Percentiles rank a stretch among this genome's conserved stretches.
Evolutionary conservation across 2,113 vertebrate genomes (phyloP).

Genomic region (Ophiodon elongatus): DNA sequence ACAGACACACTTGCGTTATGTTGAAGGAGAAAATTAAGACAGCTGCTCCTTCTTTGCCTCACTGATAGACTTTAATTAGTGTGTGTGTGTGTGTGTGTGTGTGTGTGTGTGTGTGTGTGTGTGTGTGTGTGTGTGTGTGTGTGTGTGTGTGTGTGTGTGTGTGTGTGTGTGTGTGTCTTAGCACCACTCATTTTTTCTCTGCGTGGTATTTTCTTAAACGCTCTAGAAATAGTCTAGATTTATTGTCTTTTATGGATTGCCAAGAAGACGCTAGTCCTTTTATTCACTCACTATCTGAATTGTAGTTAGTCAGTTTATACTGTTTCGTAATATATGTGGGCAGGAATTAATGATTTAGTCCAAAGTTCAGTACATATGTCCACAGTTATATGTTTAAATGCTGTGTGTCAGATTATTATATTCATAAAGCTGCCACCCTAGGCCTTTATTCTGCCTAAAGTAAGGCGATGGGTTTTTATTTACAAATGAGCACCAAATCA

Average conservation of each 20-base stretch:
- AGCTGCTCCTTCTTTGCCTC: constrained; percentile 76
- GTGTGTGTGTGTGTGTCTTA: constrained; percentile 12
- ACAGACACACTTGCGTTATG: constrained; percentile 54
- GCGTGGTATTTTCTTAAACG: constrained; percentile 58
- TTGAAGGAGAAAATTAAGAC: constrained; percentile 65
- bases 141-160: constrained; percentile 17
- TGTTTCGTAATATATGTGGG: constrained; percentile 17
- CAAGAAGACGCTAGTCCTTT: constrained; percentile 22
- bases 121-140: constrained; percentile 4
- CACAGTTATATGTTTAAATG: background rate
- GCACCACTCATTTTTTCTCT: constrained; percentile 51
- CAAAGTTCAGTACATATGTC: background rate
- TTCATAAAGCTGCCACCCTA: constrained; percentile 6
- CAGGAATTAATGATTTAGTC: background rate
- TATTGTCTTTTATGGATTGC: constrained; percentile 41
- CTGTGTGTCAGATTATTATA: background rate
- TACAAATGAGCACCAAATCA: constrained; percentile 27
- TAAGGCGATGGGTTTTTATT: background rate
- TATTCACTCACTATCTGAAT: constrained; percentile 16
- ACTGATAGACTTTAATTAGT: constrained; percentile 80
- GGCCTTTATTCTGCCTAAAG: background rate
- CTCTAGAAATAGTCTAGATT: constrained; percentile 59
- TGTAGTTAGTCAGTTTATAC: constrained; percentile 2
- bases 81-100: constrained; percentile 27
- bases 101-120: constrained; percentile 17